phyloP scores from a whole-genome alignment of 2,113 vertebrate genomes.

The Nettapus auritus region DNA sequence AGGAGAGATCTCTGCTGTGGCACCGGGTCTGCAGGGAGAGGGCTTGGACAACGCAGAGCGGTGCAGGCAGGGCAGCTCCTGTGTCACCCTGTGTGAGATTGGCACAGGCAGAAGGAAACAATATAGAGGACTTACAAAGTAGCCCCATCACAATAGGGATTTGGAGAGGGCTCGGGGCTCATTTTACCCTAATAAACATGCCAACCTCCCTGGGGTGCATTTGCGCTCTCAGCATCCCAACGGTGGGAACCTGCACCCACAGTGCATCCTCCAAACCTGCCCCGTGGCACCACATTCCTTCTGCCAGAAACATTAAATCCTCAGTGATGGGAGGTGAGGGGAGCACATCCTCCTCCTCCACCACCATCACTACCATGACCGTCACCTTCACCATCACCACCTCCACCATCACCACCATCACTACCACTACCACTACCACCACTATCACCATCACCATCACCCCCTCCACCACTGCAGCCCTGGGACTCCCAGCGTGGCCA shows the following conservation, averaged over 20 bases:
- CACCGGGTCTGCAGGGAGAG: neutral
- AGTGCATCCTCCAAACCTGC: fast-evolving
- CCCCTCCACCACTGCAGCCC: neutral
- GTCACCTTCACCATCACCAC: too few relatives aligned
- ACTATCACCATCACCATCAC: too few relatives aligned
- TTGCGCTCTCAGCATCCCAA: fast-evolving
- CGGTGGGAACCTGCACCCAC: fast-evolving
- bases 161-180: fast-evolving
- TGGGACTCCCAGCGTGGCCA: too few relatives aligned
- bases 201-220: fast-evolving
- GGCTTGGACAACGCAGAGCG: neutral
- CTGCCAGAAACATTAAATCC: too few relatives aligned
- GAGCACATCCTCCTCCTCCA: neutral
- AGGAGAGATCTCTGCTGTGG: neutral
- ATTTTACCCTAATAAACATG: fast-evolving
- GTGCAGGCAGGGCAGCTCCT: neutral
- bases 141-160: neutral
- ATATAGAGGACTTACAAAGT: fast-evolving
- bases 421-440: too few relatives aligned
- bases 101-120: neutral
- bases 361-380: too few relatives aligned
- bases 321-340: neutral
- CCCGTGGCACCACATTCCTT: neutral
- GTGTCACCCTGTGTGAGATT: neutral
- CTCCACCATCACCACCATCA: too few relatives aligned